Percentiles rank a stretch among this genome's conserved stretches.
Conservation (phyloP, 2,888 invertebrate species). For the Nysson spinosus region DNA sequence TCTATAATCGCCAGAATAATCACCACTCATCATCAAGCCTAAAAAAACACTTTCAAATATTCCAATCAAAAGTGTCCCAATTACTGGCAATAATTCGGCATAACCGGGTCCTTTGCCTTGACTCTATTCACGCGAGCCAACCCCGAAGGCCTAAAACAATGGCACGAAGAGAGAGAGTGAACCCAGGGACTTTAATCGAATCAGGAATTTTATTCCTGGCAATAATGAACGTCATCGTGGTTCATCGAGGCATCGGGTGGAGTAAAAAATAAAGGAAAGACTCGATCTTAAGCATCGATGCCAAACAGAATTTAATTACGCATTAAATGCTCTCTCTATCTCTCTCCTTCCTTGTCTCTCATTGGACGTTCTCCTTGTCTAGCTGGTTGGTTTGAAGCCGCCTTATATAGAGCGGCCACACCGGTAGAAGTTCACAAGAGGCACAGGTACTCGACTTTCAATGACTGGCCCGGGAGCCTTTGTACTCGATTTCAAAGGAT, state of each 20-base stretch:
- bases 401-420: constrained; percentile 46
- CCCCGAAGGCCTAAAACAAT: background rate
- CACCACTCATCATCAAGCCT: too few relatives aligned
- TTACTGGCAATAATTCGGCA: too few relatives aligned
- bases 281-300: constrained; percentile 17
- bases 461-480: constrained; percentile 59
- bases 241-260: constrained; percentile 3
- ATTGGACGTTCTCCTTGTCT: constrained; percentile 14
- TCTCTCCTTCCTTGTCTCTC: constrained; percentile 13
- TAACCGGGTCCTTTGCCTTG: too few relatives aligned
- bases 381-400: constrained; percentile 24
- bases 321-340: constrained; percentile 38
- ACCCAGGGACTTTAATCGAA: background rate
- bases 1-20: too few relatives aligned
- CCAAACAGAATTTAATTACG: constrained; percentile 55
- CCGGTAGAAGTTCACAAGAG: constrained; percentile 61
- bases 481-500: constrained; percentile 60
- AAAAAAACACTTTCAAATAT: too few relatives aligned
- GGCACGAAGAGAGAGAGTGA: background rate
- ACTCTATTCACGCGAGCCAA: too few relatives aligned
- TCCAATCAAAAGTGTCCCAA: too few relatives aligned
- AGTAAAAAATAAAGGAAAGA: constrained; percentile 18
- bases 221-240: background rate
- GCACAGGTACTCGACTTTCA: constrained; percentile 66
- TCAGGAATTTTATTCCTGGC: background rate